A percentile compares a stretch with the other conserved stretches of the same genome.
These are phyloP conservation scores for Napeogenes sylphis DNA, from an alignment of 2,888 invertebrate genomes.

Conservation along the genomic window DNA sequence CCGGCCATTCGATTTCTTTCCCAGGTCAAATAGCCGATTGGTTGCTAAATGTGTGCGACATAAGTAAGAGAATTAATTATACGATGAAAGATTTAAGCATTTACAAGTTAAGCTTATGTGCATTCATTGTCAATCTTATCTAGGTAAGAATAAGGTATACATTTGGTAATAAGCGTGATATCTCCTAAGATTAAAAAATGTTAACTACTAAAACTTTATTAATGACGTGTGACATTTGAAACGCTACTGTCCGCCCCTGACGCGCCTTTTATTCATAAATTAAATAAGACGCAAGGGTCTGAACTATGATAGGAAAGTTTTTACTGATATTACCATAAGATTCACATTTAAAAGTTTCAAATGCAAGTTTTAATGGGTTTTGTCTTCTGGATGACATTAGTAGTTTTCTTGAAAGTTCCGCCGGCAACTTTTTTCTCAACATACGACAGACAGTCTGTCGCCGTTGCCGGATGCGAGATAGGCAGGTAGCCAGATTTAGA, in stretches of 20 bases:
- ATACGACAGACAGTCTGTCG: conserved; percentile 57
- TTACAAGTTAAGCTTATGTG: neutral
- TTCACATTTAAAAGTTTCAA: conserved; percentile 16
- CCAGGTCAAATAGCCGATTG: conserved; percentile 28
- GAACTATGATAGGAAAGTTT: neutral
- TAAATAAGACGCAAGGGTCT: conserved; percentile 29
- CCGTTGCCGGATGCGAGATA: conserved; percentile 50
- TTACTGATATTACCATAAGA: conserved; percentile 19
- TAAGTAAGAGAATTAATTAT: conserved; percentile 24
- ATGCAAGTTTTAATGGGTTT: conserved; percentile 13
- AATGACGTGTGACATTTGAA: conserved; percentile 61
- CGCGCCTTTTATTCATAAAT: conserved; percentile 52
- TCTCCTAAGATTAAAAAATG: conserved; percentile 26
- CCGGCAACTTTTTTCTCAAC: conserved; percentile 27
- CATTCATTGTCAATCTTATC: conserved; percentile 14
- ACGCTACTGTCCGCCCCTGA: conserved; percentile 54
- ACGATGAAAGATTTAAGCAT: conserved; percentile 20
- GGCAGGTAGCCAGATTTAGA: conserved; percentile 25
- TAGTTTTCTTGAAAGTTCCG: conserved; percentile 32
- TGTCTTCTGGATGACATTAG: conserved; percentile 39
- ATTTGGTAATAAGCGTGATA: conserved; percentile 16
- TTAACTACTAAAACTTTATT: conserved; percentile 42
- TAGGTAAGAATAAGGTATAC: conserved; percentile 6
- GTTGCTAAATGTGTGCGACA: conserved; percentile 30
- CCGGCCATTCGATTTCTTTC: conserved; percentile 25